A percentile compares a stretch with the other conserved stretches of the same genome.
Evolutionary conservation across 2,113 vertebrate genomes (phyloP).

Genomic region (Rhipidura dahli): DNA sequence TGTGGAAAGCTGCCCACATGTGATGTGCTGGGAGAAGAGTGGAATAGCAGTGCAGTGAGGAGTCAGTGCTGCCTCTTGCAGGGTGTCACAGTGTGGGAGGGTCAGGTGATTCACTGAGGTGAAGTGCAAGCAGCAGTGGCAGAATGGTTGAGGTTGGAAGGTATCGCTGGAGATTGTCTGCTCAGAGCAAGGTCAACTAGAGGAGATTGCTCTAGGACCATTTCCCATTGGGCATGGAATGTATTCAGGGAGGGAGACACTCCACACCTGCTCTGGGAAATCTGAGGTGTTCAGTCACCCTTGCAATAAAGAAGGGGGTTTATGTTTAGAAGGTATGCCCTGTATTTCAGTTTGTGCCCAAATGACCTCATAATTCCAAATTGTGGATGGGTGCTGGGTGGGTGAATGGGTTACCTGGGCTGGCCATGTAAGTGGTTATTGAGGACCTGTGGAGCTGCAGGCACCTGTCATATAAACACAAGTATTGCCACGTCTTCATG

Average conservation of each 20-base stretch:
- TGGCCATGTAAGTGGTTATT: neutral
- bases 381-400: neutral
- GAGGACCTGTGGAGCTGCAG: neutral
- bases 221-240: neutral
- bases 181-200: neutral
- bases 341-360: neutral
- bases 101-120: neutral
- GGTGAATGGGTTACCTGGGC: neutral
- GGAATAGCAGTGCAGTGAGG: neutral
- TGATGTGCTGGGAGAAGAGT: neutral
- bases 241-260: neutral
- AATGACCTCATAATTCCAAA: neutral
- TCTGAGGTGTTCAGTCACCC: neutral
- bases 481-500: neutral
- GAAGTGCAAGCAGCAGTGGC: neutral
- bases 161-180: neutral
- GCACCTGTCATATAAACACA: neutral
- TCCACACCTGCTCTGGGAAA: neutral
- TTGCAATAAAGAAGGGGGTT: neutral
- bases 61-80: neutral
- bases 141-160: neutral
- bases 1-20: neutral
- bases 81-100: neutral
- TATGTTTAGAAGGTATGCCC: neutral
- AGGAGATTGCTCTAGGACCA: neutral